Base-by-base conservation (phyloP, 2,113 vertebrate genomes). In the Gavia stellata region DNA sequence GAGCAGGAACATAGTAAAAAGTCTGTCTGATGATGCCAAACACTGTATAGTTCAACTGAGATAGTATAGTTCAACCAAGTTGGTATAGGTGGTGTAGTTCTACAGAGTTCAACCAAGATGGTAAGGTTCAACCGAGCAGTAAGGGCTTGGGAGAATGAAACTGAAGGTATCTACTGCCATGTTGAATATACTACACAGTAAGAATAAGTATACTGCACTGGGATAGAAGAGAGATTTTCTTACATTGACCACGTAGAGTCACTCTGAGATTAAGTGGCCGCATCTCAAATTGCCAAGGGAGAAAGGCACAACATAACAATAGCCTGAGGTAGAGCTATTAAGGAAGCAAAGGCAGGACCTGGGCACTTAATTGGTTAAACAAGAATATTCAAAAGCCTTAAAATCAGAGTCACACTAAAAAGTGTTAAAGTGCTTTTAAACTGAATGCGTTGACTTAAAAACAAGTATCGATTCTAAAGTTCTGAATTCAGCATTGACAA, bases 371-470 rank as follows among this genome's bases (percentile, higher is more conserved):
- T n/a, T 68, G 75, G 14, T 61, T 77, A 59, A 45, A 47, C 3
- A 25, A 47, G 26, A 87, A 45, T 7, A 68, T 36, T 65, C 12
- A 44, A 56, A 88, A 75, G 34, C 14, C 77, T 61, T 71, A 23
- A 86, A 79, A 79, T 31, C 73, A 40, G 15, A 16, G 65, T 29
- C 44, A 75, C 34, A 20, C 36, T 34, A 26, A 9, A 36, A 93
- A 75, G 78, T 5, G 25, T 55, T 86, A 89, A 95, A 66, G 91
- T 95, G 94, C 94, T 52, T 90, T 86, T 61, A 50, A 93, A 86
- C 4, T 0, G 36, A 90, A 81, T 5, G 14, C 9, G 52, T 31
- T 10, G 44, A 44, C 42, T 62, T 58, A 0, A 14, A 40, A 65
- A 9, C 7, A 49, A 58, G 10, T 7, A 66, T 19, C 1, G 2